A percentile compares a stretch with the other conserved stretches of the same genome.
These are phyloP conservation scores for Eupithecia inturbata DNA, from an alignment of 2,888 invertebrate genomes.

Conservation along the genomic window DNA sequence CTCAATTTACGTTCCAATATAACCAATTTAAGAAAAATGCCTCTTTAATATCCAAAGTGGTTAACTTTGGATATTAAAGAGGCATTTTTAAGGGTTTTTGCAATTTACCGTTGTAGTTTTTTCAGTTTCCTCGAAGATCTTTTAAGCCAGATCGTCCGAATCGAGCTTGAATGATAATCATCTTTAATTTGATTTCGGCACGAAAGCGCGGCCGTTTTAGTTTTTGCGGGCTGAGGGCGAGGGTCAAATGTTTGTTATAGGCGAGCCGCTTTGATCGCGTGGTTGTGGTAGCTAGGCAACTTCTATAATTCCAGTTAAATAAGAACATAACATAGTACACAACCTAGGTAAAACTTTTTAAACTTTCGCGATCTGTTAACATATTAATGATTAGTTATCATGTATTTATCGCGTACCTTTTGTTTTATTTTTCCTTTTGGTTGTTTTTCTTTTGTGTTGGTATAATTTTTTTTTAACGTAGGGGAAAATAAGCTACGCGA, in stretches of 20 bases:
- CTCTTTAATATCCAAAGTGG: conserved; percentile 14
- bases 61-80: too few relatives aligned
- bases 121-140: conserved; percentile 60
- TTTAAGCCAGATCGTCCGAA: conserved; percentile 47
- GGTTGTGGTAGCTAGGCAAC: neutral
- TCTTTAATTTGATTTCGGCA: conserved; percentile 67
- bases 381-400: too few relatives aligned
- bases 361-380: too few relatives aligned
- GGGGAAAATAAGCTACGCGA: too few relatives aligned
- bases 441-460: too few relatives aligned
- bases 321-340: too few relatives aligned
- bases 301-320: neutral
- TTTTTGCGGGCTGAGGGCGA: conserved; percentile 26
- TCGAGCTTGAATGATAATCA: conserved; percentile 70
- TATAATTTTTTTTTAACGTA: too few relatives aligned
- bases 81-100: conserved; percentile 40
- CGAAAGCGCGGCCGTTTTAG: conserved; percentile 50
- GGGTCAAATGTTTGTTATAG: neutral
- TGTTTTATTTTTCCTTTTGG: too few relatives aligned
- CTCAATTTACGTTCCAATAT: neutral
- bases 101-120: conserved; percentile 48
- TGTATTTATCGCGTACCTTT: too few relatives aligned
- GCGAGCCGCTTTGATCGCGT: neutral
- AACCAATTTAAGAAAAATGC: conserved; percentile 13
- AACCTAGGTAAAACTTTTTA: too few relatives aligned